These are phyloP conservation scores for Peucedramus taeniatus DNA, from an alignment of 2,113 vertebrate species.

Conservation along the genomic window DNA sequence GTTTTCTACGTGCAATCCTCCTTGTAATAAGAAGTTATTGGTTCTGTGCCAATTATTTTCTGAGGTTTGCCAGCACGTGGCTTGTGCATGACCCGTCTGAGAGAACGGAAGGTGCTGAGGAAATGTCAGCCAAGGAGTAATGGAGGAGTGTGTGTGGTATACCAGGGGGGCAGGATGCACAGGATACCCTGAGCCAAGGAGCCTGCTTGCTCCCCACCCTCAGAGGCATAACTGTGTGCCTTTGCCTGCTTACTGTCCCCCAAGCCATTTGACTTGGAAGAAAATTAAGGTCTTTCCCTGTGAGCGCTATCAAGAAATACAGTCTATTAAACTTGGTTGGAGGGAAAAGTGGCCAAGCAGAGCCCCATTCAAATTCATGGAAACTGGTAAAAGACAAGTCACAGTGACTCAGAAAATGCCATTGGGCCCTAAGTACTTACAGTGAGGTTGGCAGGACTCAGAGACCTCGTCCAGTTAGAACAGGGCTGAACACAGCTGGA, in stretches of 20 bases:
- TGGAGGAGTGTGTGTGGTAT: not conserved
- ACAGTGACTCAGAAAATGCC: not conserved
- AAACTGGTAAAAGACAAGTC: not conserved
- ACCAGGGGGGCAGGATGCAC: accelerated
- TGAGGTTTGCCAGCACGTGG: not conserved
- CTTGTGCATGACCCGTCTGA: not conserved
- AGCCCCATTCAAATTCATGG: not conserved
- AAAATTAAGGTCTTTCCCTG: not conserved
- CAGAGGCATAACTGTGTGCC: not conserved
- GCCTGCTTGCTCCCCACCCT: not conserved
- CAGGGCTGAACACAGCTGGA: not conserved
- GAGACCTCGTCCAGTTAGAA: accelerated
- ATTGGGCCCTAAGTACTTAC: not conserved
- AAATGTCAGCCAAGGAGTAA: conserved; percentile 29
- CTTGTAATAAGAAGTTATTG: not conserved
- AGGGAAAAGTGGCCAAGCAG: not conserved
- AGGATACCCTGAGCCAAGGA: not conserved
- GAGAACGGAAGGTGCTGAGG: not conserved
- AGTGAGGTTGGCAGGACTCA: not conserved
- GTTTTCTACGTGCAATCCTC: not conserved
- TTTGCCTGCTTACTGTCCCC: not conserved
- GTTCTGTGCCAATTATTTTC: not conserved
- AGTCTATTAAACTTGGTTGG: not conserved
- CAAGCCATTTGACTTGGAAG: not conserved
- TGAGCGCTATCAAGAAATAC: not conserved